A percentile compares a stretch with the other conserved stretches of the same genome.
phyloP scores from a whole-genome alignment of 2,113 vertebrate genomes.

The Lamprotornis superbus region DNA sequence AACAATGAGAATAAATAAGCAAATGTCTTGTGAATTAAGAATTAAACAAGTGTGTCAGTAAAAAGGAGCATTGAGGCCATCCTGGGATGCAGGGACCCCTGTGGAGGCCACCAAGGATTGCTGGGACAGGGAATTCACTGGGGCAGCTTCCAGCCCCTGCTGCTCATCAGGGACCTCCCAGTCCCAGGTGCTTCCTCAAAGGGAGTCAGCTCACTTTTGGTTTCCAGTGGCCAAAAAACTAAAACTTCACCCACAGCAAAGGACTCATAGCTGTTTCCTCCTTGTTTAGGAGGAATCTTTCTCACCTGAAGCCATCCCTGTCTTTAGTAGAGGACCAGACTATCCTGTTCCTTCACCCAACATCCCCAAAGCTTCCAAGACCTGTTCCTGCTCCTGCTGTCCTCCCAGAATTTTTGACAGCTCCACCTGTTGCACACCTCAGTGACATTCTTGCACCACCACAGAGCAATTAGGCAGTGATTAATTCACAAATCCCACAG shows the following conservation, averaged over 20 bases:
- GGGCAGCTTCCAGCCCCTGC: background rate
- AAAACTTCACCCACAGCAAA: background rate
- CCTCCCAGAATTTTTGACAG: background rate
- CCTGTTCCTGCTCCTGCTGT: background rate
- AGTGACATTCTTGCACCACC: background rate
- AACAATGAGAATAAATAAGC: slow-evolving; percentile 81
- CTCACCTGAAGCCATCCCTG: background rate
- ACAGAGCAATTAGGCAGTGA: background rate
- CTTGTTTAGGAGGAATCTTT: background rate
- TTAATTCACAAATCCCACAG: background rate
- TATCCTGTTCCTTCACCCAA: background rate
- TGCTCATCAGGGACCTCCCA: background rate
- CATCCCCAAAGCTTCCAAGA: background rate
- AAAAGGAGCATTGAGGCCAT: background rate
- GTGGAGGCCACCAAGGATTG: background rate
- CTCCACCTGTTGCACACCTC: background rate
- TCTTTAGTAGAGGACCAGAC: background rate
- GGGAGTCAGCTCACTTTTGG: background rate
- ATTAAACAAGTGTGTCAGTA: slow-evolving; percentile 67
- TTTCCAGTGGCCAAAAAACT: background rate
- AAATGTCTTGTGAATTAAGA: slow-evolving; percentile 71
- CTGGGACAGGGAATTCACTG: background rate
- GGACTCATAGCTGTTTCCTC: rapidly evolving
- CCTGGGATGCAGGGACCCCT: background rate
- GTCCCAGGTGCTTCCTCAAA: background rate